Conservation (phyloP, 2,113 vertebrate genomes). For the Aptenodytes forsteri region DNA sequence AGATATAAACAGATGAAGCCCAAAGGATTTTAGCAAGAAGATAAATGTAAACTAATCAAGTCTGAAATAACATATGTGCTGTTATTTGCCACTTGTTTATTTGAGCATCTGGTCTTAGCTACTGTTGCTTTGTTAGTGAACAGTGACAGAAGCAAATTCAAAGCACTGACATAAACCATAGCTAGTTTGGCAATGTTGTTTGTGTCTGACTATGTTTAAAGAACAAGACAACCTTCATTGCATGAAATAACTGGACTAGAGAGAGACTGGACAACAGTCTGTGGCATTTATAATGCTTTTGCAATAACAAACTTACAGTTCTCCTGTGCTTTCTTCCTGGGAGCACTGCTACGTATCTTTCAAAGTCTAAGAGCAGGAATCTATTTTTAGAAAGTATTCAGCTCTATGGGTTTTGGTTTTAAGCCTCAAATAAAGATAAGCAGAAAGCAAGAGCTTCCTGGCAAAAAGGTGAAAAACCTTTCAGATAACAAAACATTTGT, state of each 20-base stretch:
- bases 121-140: not conserved
- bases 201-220: not conserved
- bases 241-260: not conserved
- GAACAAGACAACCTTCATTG: not conserved
- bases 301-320: not conserved
- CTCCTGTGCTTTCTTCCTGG: not conserved
- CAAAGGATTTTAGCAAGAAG: slow-evolving; percentile 8
- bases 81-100: not conserved
- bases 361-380: not conserved
- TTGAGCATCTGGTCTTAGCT: slow-evolving; percentile 16
- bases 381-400: not conserved
- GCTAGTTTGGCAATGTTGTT: not conserved
- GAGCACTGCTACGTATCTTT: not conserved
- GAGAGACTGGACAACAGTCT: not conserved
- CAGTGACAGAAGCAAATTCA: not conserved
- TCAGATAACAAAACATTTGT: not conserved
- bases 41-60: slow-evolving; percentile 4
- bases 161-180: not conserved
- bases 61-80: not conserved
- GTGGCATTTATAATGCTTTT: not conserved
- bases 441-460: not conserved
- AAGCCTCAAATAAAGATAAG: not conserved
- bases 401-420: not conserved
- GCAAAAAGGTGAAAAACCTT: not conserved
- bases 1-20: slow-evolving; percentile 1